phyloP scores from a whole-genome alignment of 2,888 invertebrate species.

The Gymnosoma rotundatum region DNA sequence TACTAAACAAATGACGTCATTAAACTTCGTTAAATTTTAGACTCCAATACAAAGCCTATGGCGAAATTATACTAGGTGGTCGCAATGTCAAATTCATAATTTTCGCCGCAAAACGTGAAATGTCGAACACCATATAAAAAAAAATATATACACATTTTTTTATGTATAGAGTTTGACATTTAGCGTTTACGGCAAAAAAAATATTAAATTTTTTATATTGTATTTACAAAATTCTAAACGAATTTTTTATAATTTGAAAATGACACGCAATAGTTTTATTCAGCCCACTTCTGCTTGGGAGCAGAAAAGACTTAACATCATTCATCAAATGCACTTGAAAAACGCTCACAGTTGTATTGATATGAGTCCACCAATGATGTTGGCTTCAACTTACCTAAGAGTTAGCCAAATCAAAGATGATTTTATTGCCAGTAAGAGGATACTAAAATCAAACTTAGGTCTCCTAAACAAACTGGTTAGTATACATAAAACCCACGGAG shows the following conservation, averaged over 20 bases:
- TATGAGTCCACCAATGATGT: constrained; percentile 15
- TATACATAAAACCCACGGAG: constrained; percentile 22
- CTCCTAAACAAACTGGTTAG: constrained; percentile 22
- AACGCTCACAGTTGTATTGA: constrained; percentile 40
- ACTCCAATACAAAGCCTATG: too few relatives aligned
- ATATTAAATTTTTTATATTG: too few relatives aligned
- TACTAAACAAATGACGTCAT: too few relatives aligned
- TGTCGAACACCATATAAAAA: too few relatives aligned
- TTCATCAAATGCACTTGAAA: constrained; percentile 3
- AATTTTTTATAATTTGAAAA: background rate
- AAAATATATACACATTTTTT: too few relatives aligned
- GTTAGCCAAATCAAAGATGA: constrained; percentile 29
- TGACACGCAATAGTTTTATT: constrained; percentile 25
- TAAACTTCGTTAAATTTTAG: too few relatives aligned
- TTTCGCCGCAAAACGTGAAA: too few relatives aligned
- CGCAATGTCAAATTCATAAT: too few relatives aligned
- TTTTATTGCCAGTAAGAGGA: constrained; percentile 18
- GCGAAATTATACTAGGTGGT: too few relatives aligned
- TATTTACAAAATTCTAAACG: background rate
- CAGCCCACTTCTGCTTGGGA: background rate
- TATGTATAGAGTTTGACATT: too few relatives aligned
- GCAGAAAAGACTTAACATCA: background rate
- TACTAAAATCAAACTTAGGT: constrained; percentile 14
- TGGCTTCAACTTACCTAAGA: constrained; percentile 31
- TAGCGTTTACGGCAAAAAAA: too few relatives aligned